phyloP scores from a whole-genome alignment of 2,888 invertebrate species.

The Drosophila gaucha region DNA sequence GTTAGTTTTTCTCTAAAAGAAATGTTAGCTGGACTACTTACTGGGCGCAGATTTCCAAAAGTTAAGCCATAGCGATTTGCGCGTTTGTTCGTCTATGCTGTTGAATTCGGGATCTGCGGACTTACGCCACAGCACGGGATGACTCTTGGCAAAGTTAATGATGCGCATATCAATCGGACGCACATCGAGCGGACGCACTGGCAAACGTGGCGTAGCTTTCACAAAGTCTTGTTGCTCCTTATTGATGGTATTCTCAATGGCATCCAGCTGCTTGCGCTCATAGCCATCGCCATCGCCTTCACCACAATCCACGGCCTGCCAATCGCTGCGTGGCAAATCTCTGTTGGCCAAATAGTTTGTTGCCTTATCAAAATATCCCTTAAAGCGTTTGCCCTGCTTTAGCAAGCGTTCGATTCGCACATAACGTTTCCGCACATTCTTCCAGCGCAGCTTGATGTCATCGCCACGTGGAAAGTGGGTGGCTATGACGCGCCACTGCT shows the following conservation, averaged over 20 bases:
- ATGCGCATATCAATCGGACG: conserved; percentile 75
- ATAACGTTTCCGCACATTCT: conserved; percentile 79
- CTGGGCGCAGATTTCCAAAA: conserved; percentile 76
- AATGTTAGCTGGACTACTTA: conserved; percentile 29
- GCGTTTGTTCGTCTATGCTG: conserved; percentile 79
- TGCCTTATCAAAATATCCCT: conserved; percentile 82
- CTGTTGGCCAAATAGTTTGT: conserved; percentile 80
- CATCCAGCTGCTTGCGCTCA: conserved; percentile 76
- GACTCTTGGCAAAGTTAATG: conserved; percentile 82
- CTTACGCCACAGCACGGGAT: conserved; percentile 81
- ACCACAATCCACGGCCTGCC: conserved; percentile 77
- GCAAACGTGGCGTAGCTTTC: conserved; percentile 4
- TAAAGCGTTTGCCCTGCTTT: conserved; percentile 79
- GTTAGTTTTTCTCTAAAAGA: not conserved
- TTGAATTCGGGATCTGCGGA: conserved; percentile 74
- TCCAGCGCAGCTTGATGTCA: conserved; percentile 82
- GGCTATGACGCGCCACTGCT: conserved; percentile 81
- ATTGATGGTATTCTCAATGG: conserved; percentile 71
- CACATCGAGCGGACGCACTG: conserved; percentile 72
- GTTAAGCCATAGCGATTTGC: conserved; percentile 76
- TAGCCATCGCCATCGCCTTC: conserved; percentile 76
- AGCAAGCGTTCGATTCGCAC: conserved; percentile 74
- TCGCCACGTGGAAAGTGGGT: conserved; percentile 76
- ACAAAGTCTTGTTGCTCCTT: conserved; percentile 17
- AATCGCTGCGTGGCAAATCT: conserved; percentile 69